Base-by-base conservation (phyloP, 2,113 vertebrate species). In the Amia ocellicauda region DNA sequence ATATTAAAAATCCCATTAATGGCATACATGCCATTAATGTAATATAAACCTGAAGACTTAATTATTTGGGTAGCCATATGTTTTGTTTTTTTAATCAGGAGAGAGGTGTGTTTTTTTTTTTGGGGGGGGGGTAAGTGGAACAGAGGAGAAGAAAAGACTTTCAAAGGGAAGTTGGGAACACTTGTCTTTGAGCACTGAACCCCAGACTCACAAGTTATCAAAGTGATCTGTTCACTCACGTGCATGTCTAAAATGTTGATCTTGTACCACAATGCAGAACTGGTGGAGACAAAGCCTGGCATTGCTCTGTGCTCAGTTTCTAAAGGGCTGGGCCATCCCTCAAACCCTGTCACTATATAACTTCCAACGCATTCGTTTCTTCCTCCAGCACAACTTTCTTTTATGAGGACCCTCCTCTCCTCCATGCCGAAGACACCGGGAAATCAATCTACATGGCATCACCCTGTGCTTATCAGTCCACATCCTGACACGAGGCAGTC, bases 381-480 rank as follows among this genome's bases (percentile, higher is more conserved):
- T 82, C 72, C 74, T 41, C 58, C 73, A 27, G 71, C 66, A 71
- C 76, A 70, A 64, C 70, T 58, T 69, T 7, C 73, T 77, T 75
- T 75, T 2, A n/a, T 0, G 54, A 63, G n/a, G n/a, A n/a, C n/a
- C n/a, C n/a, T n/a, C n/a, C n/a, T n/a, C n/a, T n/a, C n/a, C n/a
- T n/a, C n/a, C n/a, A n/a, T n/a, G n/a, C n/a, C n/a, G n/a, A n/a
- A 36, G 31, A 36, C 5, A 11, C 31, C 5, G 31, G 31, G 31
- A 50, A 50, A 50, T 50, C 20, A 22, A 22, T 50, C 17, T 50
- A 7, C 17, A 13, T 50, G 16, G 47, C 16, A 22, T 50, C 47
- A 50, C 9, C 20, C 47, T 50, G 47, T 3, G 20, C 20, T 50
- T 50, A 50, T 50, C 47, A 50, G 9, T 50, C 16, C 17, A n/a